Evolutionary conservation across 2,797 vertebrate genomes (phyloP).

Genomic region (Brotula barbata): DNA sequence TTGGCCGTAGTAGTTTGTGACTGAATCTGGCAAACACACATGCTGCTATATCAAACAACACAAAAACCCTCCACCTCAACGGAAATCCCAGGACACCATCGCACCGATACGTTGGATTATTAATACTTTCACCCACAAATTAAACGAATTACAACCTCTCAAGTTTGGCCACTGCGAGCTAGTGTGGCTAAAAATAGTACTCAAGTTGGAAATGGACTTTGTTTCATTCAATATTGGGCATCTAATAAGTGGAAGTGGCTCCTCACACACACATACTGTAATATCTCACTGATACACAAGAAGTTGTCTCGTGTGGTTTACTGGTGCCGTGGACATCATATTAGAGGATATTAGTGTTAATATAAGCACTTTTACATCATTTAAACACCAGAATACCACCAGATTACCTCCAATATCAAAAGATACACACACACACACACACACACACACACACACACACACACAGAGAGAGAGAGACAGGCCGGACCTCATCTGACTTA

Average conservation of each 20-base stretch:
- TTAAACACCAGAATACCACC: neutral
- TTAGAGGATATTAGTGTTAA: neutral
- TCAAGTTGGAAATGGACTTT: neutral
- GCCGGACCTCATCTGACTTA: neutral
- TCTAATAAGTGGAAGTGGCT: neutral
- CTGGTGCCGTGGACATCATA: no score
- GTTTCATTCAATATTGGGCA: slow-evolving; percentile 10
- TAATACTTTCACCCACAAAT: no score
- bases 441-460: neutral
- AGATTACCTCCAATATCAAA: neutral
- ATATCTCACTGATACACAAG: neutral
- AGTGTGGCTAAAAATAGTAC: slow-evolving; percentile 23
- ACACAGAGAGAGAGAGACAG: no score
- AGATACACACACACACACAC: slow-evolving; percentile 5
- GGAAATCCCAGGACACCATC: no score
- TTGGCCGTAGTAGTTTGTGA: slow-evolving; percentile 9
- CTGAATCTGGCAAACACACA: slow-evolving; percentile 23
- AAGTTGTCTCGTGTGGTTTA: slow-evolving; percentile 1
- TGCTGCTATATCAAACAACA: neutral
- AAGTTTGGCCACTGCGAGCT: no score
- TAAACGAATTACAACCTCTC: no score
- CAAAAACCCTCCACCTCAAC: no score
- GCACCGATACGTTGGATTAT: no score
- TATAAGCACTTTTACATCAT: neutral
- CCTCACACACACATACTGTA: neutral